phyloP scores from a whole-genome alignment of 2,113 vertebrate genomes.

The Syngnathus typhle region DNA sequence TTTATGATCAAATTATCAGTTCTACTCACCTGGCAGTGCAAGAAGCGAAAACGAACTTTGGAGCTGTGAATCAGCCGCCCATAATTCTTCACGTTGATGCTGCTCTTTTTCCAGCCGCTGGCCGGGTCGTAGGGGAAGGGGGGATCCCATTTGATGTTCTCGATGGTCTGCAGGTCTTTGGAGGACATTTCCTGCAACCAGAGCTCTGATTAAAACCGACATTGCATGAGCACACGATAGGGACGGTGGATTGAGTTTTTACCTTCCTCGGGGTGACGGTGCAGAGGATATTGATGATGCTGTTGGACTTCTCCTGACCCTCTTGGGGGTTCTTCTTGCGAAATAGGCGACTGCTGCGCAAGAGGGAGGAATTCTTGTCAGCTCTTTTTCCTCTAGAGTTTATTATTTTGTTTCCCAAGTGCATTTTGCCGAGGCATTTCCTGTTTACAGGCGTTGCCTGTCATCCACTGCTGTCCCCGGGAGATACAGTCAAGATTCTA shows the following conservation, averaged over 20 bases:
- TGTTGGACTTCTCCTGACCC: slow-evolving; percentile 78
- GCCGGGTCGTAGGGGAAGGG: slow-evolving; percentile 66
- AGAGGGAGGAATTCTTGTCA: slow-evolving; percentile 28
- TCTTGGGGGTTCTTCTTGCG: slow-evolving; percentile 74
- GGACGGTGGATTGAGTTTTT: slow-evolving; percentile 15
- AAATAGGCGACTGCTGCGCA: slow-evolving; percentile 70
- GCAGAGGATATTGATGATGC: slow-evolving; percentile 77
- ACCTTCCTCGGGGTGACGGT: slow-evolving; percentile 74
- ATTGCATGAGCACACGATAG: background rate
- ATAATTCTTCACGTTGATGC: slow-evolving; percentile 82
- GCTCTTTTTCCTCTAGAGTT: slow-evolving; percentile 17
- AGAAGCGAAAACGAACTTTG: slow-evolving; percentile 87
- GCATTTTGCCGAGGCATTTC: slow-evolving; percentile 17
- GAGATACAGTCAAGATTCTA: background rate
- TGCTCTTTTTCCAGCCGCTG: slow-evolving; percentile 76
- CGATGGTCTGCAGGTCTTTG: slow-evolving; percentile 73
- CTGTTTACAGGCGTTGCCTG: slow-evolving; percentile 8
- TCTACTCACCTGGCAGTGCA: slow-evolving; percentile 82
- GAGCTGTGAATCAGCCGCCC: slow-evolving; percentile 88
- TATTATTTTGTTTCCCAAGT: slow-evolving; percentile 3
- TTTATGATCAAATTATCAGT: slow-evolving; percentile 6
- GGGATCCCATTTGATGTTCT: slow-evolving; percentile 78
- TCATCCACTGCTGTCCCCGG: slow-evolving; percentile 1
- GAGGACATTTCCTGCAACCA: slow-evolving; percentile 70
- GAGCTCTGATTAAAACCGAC: background rate